Evolutionary conservation across 2,113 vertebrate genomes (phyloP).

Genomic region (Nothoprocta pentlandii): DNA sequence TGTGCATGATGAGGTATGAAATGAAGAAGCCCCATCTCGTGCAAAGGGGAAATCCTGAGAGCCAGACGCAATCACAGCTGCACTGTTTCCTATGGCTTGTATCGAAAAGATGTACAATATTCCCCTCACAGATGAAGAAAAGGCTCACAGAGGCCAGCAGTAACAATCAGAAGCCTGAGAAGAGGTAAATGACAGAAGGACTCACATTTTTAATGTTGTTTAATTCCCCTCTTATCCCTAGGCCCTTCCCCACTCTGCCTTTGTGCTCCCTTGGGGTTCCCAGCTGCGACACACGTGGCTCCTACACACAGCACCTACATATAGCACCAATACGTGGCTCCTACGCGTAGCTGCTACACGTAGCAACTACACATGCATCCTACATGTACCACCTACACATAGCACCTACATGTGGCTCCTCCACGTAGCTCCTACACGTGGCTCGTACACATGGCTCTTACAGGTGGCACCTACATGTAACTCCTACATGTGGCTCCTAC

Average conservation of each 20-base stretch:
- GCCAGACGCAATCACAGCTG: constrained; percentile 56
- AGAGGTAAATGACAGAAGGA: constrained; percentile 37
- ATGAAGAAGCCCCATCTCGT: constrained; percentile 49
- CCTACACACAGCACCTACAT: too few species aligned
- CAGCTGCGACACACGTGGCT: neutral
- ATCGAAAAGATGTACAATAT: constrained; percentile 68
- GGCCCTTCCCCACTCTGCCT: neutral
- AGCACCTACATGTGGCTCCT: too few species aligned
- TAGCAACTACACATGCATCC: too few species aligned
- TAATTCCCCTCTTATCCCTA: neutral
- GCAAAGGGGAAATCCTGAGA: constrained; percentile 68
- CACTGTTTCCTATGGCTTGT: constrained; percentile 56
- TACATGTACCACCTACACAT: too few species aligned
- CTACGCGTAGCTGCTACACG: too few species aligned
- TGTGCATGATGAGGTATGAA: constrained; percentile 64
- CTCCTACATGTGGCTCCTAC: too few species aligned
- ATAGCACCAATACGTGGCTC: too few species aligned
- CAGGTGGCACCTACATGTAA: too few species aligned
- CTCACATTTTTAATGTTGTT: neutral
- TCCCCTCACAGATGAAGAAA: constrained; percentile 50
- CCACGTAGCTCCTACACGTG: too few species aligned
- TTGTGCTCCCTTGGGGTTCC: neutral
- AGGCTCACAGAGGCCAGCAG: constrained; percentile 44
- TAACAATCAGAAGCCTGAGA: constrained; percentile 62
- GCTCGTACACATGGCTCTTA: too few species aligned